Base-by-base conservation (phyloP, 53 echinoderm and acorn worm genomes). In the Pentamera pediparva region DNA sequence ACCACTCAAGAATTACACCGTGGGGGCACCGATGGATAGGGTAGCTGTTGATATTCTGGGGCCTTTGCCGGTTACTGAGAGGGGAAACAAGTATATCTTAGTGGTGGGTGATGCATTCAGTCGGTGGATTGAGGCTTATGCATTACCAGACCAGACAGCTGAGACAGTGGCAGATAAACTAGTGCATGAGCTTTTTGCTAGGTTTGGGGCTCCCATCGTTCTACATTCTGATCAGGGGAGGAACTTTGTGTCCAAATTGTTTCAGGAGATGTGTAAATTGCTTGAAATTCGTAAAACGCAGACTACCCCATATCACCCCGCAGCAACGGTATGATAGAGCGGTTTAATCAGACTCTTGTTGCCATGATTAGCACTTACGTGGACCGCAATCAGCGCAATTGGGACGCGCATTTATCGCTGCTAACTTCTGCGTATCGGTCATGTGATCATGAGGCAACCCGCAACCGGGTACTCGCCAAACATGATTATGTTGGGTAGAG, bases 171-270 rank as follows among this genome's bases (percentile, higher is more conserved):
- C 83, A 0, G 32, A 75, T 27, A 54, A 54, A 34, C 56, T 82
- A 2, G 82, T 86, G 2, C 57, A 73, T 37, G 90, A 82, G 29
- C 84, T 86, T 48, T 69, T 90, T 37, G 35, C 86, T 40, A 43
- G 83, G 37, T 80, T 77, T 49, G 84, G 86, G 8, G 52, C 48
- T 9, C 83, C 83, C 25, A 25, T 83, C 5, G 76, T 62, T 33
- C 65, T 90, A 35, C 90, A 87, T 38, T 79, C 79, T 39, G 87
- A 91, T 39, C 87, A 87, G 70, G 87, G 87, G 9, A 76, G 56
- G 15, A 91, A 60, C 9, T 91, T 76, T 61, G 83, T 87, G 35
- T 76, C 89, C 3, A 67, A 76, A 2, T 24, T 86, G 0, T 80
- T 90, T 35, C 70, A 79, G 40, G 45, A 76, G 6, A 56, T 86